Conservation (phyloP, 2,113 vertebrate species). For the Peucedramus taeniatus region DNA sequence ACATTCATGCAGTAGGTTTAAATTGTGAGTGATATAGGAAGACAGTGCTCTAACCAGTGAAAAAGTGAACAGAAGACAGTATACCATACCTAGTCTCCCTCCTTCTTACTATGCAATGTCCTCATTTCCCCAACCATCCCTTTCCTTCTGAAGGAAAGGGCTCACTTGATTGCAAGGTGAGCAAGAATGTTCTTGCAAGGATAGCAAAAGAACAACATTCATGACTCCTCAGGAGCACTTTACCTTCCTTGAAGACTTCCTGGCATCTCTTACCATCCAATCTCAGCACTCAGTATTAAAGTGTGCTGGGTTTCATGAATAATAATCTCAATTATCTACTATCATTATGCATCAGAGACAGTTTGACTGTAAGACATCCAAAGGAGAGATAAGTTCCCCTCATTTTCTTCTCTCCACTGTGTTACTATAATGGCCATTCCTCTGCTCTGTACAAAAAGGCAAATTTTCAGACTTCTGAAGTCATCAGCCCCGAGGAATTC, state of each 20-base stretch:
- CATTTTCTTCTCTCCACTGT: background rate
- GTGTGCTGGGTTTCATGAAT: background rate
- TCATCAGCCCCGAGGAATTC: background rate
- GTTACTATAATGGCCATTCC: background rate
- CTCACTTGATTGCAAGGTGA: background rate
- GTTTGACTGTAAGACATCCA: background rate
- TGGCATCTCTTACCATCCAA: background rate
- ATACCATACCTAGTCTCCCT: background rate
- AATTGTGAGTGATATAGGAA: background rate
- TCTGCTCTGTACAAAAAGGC: background rate
- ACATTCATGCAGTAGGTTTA: background rate
- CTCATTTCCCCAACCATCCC: background rate
- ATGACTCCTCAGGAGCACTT: background rate
- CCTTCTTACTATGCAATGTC: background rate
- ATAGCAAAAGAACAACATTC: background rate
- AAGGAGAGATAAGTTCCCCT: background rate
- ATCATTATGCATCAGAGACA: background rate
- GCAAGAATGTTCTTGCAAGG: accelerated
- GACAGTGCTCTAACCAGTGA: background rate
- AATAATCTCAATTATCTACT: background rate
- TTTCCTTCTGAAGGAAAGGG: background rate
- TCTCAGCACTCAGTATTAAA: background rate
- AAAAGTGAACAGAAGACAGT: background rate
- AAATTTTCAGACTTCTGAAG: background rate
- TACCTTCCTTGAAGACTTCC: background rate